Evolutionary conservation across 1,140 invertebrate species (phyloP), one percentile per base, ranked within the genome.

Genomic region (Theocolax elegans): DNA sequence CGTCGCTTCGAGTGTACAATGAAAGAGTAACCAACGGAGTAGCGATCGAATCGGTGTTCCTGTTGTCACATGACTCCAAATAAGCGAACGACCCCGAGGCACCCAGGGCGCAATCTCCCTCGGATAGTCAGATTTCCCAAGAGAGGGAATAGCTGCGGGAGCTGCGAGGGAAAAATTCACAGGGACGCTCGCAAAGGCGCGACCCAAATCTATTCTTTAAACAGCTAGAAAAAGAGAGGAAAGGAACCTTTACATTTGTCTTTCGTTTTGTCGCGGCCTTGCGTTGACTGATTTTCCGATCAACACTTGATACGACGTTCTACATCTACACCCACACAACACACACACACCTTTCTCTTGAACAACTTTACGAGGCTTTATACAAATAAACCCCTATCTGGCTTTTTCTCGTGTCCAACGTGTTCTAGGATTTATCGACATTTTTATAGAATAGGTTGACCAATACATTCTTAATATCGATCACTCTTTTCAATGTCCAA

Each of bases 11-110:
- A 7, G 21, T 38, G 62, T 59, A 54, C 80, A 75, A 82, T 82
- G 81, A 82, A 83, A 83, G 79, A 83, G 80, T 83, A 82, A 83
- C 80, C 80, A 76, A 79, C 76, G 73, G 75, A 78, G 71, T 15
- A n/a, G 56, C 77, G 76, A 83, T 83, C 76, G 79, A 80, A 81
- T 80, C 80, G 79, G 72, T 72, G 74, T 76, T 10, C 76, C 75
- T 35, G 73, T 77, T 81, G 81, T 83, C 81, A 79, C 82, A 78
- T 79, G 81, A 83, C 80, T 80, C 73, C 80, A 76, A 80, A 83
- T 82, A 82, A 82, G 78, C 80, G 78, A 77, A 67, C 72, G 60
- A 66, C 53, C 21, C 46, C 67, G 71, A 64, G 73, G 59, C 64
- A n/a, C n/a, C n/a, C n/a, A n/a, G n/a, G n/a, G n/a, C n/a, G n/a